Percentiles rank a stretch among this genome's conserved stretches.
Evolutionary conservation across 2,888 invertebrate genomes (phyloP).

Genomic region (Cosmopolites sordidus): DNA sequence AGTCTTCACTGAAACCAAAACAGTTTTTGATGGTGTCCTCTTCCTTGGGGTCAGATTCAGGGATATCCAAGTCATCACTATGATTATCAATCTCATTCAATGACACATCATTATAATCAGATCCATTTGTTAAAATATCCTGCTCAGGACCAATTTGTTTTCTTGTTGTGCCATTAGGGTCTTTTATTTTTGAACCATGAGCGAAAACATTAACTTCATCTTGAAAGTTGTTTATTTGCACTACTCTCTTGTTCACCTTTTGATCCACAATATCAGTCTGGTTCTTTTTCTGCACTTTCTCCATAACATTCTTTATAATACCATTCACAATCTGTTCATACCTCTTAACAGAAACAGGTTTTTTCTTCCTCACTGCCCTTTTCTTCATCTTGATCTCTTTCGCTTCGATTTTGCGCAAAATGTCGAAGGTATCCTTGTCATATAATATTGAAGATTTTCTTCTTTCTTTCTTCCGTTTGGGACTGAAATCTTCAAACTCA

Average conservation of each 20-base stretch:
- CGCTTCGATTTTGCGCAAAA: constrained; percentile 17
- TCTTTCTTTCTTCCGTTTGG: constrained; percentile 5
- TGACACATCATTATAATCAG: constrained; percentile 1
- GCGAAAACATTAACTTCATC: neutral
- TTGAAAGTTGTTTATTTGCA: neutral
- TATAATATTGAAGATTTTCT: constrained; percentile 20
- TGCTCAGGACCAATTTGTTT: too few relatives aligned
- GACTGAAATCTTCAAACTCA: constrained; percentile 23
- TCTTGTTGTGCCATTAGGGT: too few relatives aligned
- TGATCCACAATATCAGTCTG: neutral
- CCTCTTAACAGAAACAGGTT: neutral
- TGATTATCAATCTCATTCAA: constrained; percentile 3
- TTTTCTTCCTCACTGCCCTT: constrained; percentile 8
- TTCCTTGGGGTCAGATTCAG: neutral
- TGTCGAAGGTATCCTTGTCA: constrained; percentile 21
- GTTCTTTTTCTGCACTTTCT: constrained; percentile 10
- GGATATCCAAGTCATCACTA: constrained; percentile 3
- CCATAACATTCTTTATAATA: constrained; percentile 12
- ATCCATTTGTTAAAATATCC: too few relatives aligned
- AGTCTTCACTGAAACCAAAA: constrained; percentile 17
- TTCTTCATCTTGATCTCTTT: constrained; percentile 16
- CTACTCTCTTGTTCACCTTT: neutral
- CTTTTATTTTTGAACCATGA: neutral
- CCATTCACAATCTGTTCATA: constrained; percentile 10
- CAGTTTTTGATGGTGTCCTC: constrained; percentile 9